A percentile compares a stretch with the other conserved stretches of the same genome.
Conservation (phyloP, 2,888 invertebrate species). For the Mechanitis messenoides region DNA sequence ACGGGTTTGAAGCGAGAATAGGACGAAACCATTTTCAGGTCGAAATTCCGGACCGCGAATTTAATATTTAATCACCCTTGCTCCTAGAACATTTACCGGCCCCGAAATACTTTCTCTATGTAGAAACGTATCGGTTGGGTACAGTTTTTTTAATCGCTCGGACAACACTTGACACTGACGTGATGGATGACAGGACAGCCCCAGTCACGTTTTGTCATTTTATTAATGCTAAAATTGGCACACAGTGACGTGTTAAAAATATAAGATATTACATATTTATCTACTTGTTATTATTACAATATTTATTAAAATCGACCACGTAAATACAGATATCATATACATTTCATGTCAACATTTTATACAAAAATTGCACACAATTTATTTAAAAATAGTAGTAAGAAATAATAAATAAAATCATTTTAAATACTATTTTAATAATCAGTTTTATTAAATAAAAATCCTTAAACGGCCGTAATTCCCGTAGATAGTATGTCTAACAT, state of each 20-base stretch:
- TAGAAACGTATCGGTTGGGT: slow-evolving; percentile 51
- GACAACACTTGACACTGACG: slow-evolving; percentile 67
- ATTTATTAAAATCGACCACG: too few relatives aligned
- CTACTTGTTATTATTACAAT: slow-evolving; percentile 3
- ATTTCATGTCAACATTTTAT: too few relatives aligned
- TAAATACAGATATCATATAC: too few relatives aligned
- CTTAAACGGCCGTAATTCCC: slow-evolving; percentile 26
- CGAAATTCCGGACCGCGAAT: slow-evolving; percentile 73
- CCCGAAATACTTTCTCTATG: slow-evolving; percentile 54
- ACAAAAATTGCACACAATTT: too few relatives aligned
- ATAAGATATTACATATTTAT: neutral
- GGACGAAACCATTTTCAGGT: slow-evolving; percentile 53
- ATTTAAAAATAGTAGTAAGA: too few relatives aligned
- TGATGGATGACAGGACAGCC: slow-evolving; percentile 64
- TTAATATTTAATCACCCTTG: slow-evolving; percentile 76
- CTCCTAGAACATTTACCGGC: slow-evolving; percentile 73
- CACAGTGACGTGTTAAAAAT: slow-evolving; percentile 64
- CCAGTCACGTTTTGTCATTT: slow-evolving; percentile 75
- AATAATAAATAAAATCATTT: neutral
- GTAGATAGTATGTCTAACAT: slow-evolving; percentile 48
- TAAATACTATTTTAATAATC: slow-evolving; percentile 7
- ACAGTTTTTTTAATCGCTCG: slow-evolving; percentile 69
- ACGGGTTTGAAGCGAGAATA: slow-evolving; percentile 46
- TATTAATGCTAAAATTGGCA: slow-evolving; percentile 76
- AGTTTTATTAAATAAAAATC: slow-evolving; percentile 12